Conservation (phyloP, 2,888 invertebrate genomes). For the Abrostola tripartita region DNA sequence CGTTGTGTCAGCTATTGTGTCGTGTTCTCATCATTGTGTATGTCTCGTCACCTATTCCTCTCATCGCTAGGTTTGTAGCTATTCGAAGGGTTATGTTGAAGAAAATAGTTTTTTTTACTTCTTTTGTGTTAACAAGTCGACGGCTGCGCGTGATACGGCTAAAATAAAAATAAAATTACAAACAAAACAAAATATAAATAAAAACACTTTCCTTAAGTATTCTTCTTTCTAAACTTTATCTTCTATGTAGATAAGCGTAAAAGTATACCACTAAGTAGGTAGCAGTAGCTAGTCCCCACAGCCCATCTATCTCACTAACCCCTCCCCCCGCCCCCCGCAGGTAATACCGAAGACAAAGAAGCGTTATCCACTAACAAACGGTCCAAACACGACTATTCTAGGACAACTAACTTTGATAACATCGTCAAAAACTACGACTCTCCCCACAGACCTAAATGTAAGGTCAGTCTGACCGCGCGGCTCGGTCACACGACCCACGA, state of each 20-base stretch:
- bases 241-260: neutral
- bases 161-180: too few species aligned
- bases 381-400: conserved; percentile 71
- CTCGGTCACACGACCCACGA: conserved; percentile 58
- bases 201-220: too few species aligned
- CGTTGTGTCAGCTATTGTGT: too few species aligned
- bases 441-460: conserved; percentile 74
- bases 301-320: conserved; percentile 10
- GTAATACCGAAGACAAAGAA: conserved; percentile 65
- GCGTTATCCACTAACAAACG: conserved; percentile 67
- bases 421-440: conserved; percentile 71
- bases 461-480: conserved; percentile 69
- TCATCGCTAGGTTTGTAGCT: too few species aligned
- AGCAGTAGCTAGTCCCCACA: neutral
- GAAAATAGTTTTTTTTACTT: too few species aligned
- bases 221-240: too few species aligned
- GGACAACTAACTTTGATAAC: conserved; percentile 72
- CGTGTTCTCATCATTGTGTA: too few species aligned
- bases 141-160: too few species aligned
- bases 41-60: too few species aligned
- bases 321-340: conserved; percentile 62
- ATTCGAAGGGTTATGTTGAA: too few species aligned
- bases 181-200: too few species aligned
- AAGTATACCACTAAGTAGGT: neutral
- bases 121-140: too few species aligned